These are phyloP conservation scores for Coelinius sp. DNA, from an alignment of 2,888 invertebrate species.

Conservation along the genomic window DNA sequence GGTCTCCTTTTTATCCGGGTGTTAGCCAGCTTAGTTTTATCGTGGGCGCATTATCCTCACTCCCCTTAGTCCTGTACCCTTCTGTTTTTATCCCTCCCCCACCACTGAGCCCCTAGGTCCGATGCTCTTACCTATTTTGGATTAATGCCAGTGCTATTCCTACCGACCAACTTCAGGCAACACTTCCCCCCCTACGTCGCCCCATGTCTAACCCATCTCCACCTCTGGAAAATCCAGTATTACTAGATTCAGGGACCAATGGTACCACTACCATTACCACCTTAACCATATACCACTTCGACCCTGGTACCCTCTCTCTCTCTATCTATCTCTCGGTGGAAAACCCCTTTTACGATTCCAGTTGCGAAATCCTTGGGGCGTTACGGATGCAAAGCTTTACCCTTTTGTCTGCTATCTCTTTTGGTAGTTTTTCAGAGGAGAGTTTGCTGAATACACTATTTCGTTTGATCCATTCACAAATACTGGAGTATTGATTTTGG, in stretches of 20 bases:
- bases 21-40: slow-evolving; percentile 67
- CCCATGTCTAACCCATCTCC: neutral
- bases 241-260: slow-evolving; percentile 16
- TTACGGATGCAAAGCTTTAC: slow-evolving; percentile 52
- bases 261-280: slow-evolving; percentile 33
- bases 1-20: slow-evolving; percentile 61
- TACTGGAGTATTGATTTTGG: neutral
- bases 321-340: too few relatives aligned
- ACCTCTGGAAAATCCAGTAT: slow-evolving; percentile 3
- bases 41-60: slow-evolving; percentile 61
- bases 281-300: slow-evolving; percentile 1
- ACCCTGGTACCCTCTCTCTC: neutral
- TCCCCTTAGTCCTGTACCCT: slow-evolving; percentile 39
- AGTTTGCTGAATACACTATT: slow-evolving; percentile 17
- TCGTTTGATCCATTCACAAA: slow-evolving; percentile 1
- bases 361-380: slow-evolving; percentile 41
- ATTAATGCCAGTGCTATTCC: slow-evolving; percentile 60
- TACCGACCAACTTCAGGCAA: neutral
- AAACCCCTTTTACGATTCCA: slow-evolving; percentile 50
- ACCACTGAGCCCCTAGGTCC: slow-evolving; percentile 6
- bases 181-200: slow-evolving; percentile 2
- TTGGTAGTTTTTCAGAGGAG: neutral
- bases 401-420: slow-evolving; percentile 7
- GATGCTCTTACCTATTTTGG: slow-evolving; percentile 61
- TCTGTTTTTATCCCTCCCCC: slow-evolving; percentile 38